Base-by-base conservation (phyloP, 1,140 invertebrate species). In the Brachionus sp. region DNA sequence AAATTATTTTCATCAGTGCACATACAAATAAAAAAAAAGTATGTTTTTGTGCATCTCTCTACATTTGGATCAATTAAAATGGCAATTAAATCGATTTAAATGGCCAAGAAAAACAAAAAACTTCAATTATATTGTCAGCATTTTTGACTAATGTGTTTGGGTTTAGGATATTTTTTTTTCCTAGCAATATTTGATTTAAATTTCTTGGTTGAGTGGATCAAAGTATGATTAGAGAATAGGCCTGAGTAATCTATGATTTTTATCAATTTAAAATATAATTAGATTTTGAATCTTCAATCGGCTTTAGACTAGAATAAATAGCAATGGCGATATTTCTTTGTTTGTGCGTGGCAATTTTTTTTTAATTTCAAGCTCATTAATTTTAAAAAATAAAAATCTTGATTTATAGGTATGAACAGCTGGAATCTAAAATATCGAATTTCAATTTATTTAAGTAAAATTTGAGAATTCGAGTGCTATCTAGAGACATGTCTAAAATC, bases 111-210 rank as follows among this genome's bases (percentile, higher is more conserved):
- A 70, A 70, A 37, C 29, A 70, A 37, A 29, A 39, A 19, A 39
- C 33, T 39, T 70, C 66, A 70, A 70, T 70, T 70, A 70, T n/a
- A 70, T 70, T 70, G 66, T 70, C 66, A 70, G 66, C 33, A 70
- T 37, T 70, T 70, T 70, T 70, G 33, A 33, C 33, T 66, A 33
- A 66, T 33, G 25, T 12, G 29, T 37, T 37, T 66, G 13, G 13
- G 25, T 13, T 33, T 66, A 33, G 25, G 25, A 66, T 66, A 66
- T 66, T 66, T 66, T 33, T 66, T 66, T 66, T 33, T 13, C 53
- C 53, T 57, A 33, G 29, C 64, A 13, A 13, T 66, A 5, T 66
- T 57, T 57, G 50, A 57, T 57, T 57, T 57, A 57, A 19, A 57
- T 57, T 57, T 57, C 16, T 57, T 57, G 50, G 50, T 57, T 57